Evolutionary conservation across 2,888 invertebrate genomes (phyloP).

Genomic region (Phrixothrix hirtus): DNA sequence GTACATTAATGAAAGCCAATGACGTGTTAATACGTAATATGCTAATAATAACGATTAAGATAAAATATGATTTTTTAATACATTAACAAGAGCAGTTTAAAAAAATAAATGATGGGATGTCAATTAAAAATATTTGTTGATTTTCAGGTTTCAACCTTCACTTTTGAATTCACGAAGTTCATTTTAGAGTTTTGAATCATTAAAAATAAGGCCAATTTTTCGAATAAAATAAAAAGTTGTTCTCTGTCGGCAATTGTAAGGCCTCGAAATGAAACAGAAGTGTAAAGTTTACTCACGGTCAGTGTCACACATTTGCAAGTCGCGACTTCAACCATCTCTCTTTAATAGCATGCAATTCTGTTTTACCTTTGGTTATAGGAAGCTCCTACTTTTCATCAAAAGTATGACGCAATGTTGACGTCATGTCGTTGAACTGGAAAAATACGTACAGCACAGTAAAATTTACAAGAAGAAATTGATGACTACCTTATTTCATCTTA

Average conservation of each 20-base stretch:
- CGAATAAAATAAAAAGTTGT: slow-evolving; percentile 16
- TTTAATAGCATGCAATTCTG: slow-evolving; percentile 17
- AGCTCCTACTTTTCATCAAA: slow-evolving; percentile 17
- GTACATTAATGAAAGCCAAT: no score
- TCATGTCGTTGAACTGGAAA: slow-evolving; percentile 4
- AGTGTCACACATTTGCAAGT: slow-evolving; percentile 43
- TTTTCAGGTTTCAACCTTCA: slow-evolving; percentile 3
- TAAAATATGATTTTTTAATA: no score
- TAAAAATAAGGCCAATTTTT: slow-evolving; percentile 22
- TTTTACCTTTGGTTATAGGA: no score
- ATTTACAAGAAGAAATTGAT: no score
- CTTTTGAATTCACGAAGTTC: slow-evolving; percentile 10
- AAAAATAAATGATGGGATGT: no score
- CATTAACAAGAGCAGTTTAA: not conserved
- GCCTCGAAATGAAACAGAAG: slow-evolving; percentile 27
- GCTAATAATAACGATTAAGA: no score
- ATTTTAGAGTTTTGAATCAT: not conserved
- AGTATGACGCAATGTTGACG: slow-evolving; percentile 23
- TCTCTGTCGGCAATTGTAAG: slow-evolving; percentile 11
- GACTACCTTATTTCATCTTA: no score
- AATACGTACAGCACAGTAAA: not conserved
- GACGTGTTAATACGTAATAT: no score
- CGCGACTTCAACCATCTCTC: slow-evolving; percentile 30
- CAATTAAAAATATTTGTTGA: no score
- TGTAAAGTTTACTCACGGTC: slow-evolving; percentile 43